phyloP scores from a whole-genome alignment of 2,797 vertebrate species.

The Falco columbarius region DNA sequence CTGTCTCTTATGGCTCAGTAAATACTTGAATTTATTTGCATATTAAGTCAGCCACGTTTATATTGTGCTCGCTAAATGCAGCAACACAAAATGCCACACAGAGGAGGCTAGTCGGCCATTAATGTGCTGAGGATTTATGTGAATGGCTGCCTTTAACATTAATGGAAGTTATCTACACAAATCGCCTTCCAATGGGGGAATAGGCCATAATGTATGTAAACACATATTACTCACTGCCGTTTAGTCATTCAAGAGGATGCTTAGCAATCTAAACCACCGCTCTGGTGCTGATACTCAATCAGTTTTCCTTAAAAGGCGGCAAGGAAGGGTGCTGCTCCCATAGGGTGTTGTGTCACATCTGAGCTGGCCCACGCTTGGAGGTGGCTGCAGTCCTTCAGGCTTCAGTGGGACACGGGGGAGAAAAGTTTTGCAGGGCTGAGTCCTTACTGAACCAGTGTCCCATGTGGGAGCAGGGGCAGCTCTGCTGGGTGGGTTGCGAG shows the following conservation, averaged over 20 bases:
- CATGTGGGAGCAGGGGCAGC: accelerated
- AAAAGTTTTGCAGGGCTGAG: not conserved
- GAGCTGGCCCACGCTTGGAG: not conserved
- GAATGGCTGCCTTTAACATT: conserved; percentile 41
- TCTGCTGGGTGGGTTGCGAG: not conserved
- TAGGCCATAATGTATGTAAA: conserved; percentile 33
- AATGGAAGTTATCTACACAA: conserved; percentile 53
- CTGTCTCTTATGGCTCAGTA: conserved; percentile 61
- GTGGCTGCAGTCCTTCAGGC: not conserved
- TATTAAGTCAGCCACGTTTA: conserved; percentile 46
- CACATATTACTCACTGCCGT: not conserved
- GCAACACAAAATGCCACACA: not conserved
- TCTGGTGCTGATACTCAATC: not conserved
- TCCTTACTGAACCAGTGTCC: not conserved
- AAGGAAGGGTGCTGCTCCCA: not conserved
- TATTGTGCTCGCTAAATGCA: not conserved
- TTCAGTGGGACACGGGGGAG: not conserved
- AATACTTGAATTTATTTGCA: conserved; percentile 72
- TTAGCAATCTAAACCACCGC: not conserved
- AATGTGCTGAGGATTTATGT: conserved; percentile 24
- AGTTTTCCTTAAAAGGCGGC: not conserved
- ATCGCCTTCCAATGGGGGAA: conserved; percentile 19
- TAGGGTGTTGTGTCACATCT: not conserved
- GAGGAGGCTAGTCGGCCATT: conserved; percentile 21
- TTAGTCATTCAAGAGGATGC: not conserved